A percentile compares a stretch with the other conserved stretches of the same genome.
Evolutionary conservation across 2,888 invertebrate species (phyloP).

Genomic region (Heliconius hortense): DNA sequence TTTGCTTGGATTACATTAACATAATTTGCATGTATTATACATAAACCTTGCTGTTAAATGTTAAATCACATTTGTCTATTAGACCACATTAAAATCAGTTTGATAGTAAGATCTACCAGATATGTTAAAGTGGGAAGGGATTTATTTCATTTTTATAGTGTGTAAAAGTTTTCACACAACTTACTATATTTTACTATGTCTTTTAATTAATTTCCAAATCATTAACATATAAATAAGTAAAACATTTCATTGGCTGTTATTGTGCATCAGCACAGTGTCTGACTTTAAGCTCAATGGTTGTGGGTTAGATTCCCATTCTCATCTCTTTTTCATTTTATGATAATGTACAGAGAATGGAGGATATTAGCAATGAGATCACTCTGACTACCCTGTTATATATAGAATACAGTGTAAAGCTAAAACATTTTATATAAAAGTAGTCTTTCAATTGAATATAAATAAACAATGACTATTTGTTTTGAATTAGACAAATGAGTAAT

Average conservation of each 20-base stretch:
- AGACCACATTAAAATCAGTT: background rate
- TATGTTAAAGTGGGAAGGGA: background rate
- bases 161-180: too few species aligned
- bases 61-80: background rate
- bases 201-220: too few species aligned
- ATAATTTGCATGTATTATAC: background rate
- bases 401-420: too few species aligned
- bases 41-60: background rate
- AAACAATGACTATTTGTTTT: background rate
- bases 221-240: background rate
- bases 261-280: background rate
- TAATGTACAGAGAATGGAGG: too few species aligned
- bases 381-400: too few species aligned
- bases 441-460: background rate
- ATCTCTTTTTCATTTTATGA: background rate
- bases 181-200: too few species aligned
- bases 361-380: too few species aligned
- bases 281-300: background rate
- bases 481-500: background rate
- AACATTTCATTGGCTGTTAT: background rate
- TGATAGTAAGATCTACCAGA: background rate
- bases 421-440: background rate
- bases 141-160: too few species aligned
- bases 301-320: background rate
- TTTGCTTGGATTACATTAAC: background rate